Base-by-base conservation (phyloP, 2,888 invertebrate genomes). In the Drosophila aldrichi region DNA sequence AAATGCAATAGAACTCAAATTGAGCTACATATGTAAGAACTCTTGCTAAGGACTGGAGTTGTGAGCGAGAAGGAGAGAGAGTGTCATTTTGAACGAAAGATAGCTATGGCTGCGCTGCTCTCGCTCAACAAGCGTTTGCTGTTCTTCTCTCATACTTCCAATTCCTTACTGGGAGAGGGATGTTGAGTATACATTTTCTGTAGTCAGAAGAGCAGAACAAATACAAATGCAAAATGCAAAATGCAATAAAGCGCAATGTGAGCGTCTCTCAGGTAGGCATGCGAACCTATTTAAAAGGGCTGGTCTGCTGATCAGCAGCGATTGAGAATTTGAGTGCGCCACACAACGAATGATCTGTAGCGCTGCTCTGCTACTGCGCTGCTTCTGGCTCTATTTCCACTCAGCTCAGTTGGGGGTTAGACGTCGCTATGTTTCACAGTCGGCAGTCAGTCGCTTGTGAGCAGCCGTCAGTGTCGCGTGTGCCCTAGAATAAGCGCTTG, bases 401-500 rank as follows among this genome's bases (percentile, higher is more conserved):
- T 56, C 58, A 66, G 65, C 44, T 14, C 43, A 44, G 55, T 43
- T 56, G 49, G 68, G 63, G 77, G 72, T 81, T 81, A 72, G 81
- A 52, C 55, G 52, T 10, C 22, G 62, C 20, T 56, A 67, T 38
- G 78, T 62, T 77, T 36, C 20, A 10, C 65, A 49, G 55, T 64
- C 57, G 68, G 32, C 52, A 65, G 66, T 90, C 91, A 88, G 88
- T 88, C 91, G 87, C 80, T 86, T 81, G 81, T 64, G 79, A 88
- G 91, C 87, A 81, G 90, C 88, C 90, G 90, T 86, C 91, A 89
- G 91, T 88, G 91, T 82, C 74, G 87, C 83, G 84, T 90, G 91
- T 82, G 90, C 86, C 82, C 73, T 70, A 48, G 69, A 51, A 48
- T 16, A 70, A 82, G 71, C 59, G 68, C 61, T 63, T 61, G 25